These are phyloP conservation scores for Caenorhabditis sp. DNA, from an alignment of 2,888 invertebrate genomes.

Conservation along the genomic window DNA sequence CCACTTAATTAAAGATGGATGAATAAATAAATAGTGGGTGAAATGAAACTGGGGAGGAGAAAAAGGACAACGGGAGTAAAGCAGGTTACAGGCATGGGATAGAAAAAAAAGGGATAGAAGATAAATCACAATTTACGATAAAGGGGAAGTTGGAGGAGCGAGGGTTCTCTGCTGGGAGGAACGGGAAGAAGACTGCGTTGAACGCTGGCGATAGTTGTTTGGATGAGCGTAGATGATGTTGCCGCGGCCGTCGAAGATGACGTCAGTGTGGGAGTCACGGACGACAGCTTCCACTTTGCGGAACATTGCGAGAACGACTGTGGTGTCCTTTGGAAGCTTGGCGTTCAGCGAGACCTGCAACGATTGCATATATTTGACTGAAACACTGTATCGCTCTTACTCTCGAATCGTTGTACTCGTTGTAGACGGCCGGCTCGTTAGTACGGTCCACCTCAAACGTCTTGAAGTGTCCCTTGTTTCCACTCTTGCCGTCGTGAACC, in stretches of 20 bases:
- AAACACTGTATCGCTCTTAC: neutral
- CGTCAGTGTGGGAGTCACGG: conserved; percentile 21
- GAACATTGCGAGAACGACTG: conserved; percentile 35
- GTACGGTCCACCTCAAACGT: conserved; percentile 18
- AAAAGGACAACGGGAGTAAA: neutral
- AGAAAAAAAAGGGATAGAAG: too few relatives aligned
- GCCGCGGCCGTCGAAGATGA: conserved; percentile 37
- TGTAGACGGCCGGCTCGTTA: neutral
- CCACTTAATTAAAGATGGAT: too few relatives aligned
- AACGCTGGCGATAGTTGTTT: conserved; percentile 19
- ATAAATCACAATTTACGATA: too few relatives aligned
- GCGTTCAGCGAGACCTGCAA: conserved; percentile 27
- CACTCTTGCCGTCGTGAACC: neutral
- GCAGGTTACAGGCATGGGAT: neutral
- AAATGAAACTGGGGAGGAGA: neutral
- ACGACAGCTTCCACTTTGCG: conserved; percentile 19
- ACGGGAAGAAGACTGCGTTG: too few relatives aligned
- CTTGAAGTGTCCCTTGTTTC: conserved; percentile 25
- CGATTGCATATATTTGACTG: neutral
- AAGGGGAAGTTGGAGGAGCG: too few relatives aligned
- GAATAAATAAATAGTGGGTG: too few relatives aligned
- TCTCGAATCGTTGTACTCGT: conserved; percentile 23
- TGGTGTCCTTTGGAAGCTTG: neutral
- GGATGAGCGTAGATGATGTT: conserved; percentile 13
- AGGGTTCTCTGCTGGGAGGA: too few relatives aligned